phyloP scores from a whole-genome alignment of 2,113 vertebrate species.

The Epinephelus lanceolatus region DNA sequence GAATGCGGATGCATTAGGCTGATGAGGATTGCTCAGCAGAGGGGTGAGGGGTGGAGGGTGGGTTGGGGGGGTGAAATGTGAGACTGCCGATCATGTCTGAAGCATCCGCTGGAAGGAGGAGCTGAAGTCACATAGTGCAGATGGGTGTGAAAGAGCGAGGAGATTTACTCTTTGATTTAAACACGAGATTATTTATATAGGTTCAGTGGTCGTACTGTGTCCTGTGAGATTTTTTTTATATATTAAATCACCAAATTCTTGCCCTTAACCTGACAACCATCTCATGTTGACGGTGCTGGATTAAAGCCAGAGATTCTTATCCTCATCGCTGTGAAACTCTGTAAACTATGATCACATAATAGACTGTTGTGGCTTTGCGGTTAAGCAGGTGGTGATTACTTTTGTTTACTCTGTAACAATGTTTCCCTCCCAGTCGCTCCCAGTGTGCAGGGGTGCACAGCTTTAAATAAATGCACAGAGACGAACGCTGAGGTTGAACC shows the following conservation, averaged over 20 bases:
- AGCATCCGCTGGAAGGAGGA: slow-evolving; percentile 57
- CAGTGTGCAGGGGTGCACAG: too few species aligned
- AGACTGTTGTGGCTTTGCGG: slow-evolving; percentile 27
- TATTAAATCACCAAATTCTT: neutral
- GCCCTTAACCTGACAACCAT: neutral
- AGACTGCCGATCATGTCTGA: slow-evolving; percentile 54
- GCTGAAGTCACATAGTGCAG: slow-evolving; percentile 33
- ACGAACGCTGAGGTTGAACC: neutral
- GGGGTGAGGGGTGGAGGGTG: neutral
- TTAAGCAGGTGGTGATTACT: slow-evolving; percentile 42
- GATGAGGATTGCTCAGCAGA: slow-evolving; percentile 39
- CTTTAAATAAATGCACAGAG: neutral
- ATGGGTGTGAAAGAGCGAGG: slow-evolving; percentile 48
- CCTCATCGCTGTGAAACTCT: neutral
- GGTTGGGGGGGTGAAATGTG: slow-evolving; percentile 59
- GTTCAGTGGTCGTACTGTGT: neutral
- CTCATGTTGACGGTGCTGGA: neutral
- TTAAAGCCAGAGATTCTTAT: slow-evolving; percentile 33
- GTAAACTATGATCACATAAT: slow-evolving; percentile 34
- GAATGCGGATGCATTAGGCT: slow-evolving; percentile 54
- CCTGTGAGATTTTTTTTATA: neutral
- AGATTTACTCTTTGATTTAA: slow-evolving; percentile 41
- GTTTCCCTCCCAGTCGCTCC: neutral
- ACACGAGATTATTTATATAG: neutral
- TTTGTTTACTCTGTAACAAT: slow-evolving; percentile 32